Evolutionary conservation across 2,113 vertebrate species (phyloP), one percentile per base, ranked within the genome.

Genomic region (Scortum barcoo): DNA sequence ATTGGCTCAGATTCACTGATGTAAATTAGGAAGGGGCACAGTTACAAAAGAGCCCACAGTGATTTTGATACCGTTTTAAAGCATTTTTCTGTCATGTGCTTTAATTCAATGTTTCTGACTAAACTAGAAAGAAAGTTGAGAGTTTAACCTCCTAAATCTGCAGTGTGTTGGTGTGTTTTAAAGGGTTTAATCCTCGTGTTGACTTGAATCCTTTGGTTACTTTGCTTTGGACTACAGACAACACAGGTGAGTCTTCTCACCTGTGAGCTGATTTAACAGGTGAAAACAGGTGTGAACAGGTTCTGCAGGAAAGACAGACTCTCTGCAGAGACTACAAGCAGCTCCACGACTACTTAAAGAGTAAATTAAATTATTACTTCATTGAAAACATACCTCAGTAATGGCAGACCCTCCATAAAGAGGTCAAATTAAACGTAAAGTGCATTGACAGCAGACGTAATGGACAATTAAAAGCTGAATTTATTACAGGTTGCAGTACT

Each of bases 251-350:
- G n/a, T n/a, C n/a, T n/a, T n/a, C 3, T 38, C 7, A 11, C 11
- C 0, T 63, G 40, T 62, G 26, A 7, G 57, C 5, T 44, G 53
- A 62, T 71, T 68, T 13, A 11, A 65, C 20, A 24, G 11, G 51
- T 13, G 61, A 13, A 1, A 86, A 89, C 92, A 61, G 11, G 51
- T 13, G 61, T 16, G 0, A 86, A 89, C 92, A 61, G 87, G 92
- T 91, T 77, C 11, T 10, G 60, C 92, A 62, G 76, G 92, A 83
- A 51, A 81, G 28, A 1, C 81, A 53, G 58, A 80, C 7, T 12
- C 2, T 77, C 24, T 63, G 20, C 36, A 51, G 12, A 54, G 40
- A 8, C 40, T 3, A 16, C 13, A 61, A 2, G 14, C 50, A 2
- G 0, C 9, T 4, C 17, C 17, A 63, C 1, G 51, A 17, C 9